phyloP scores from a whole-genome alignment of 2,888 invertebrate species.

The Terebella lapidaria region DNA sequence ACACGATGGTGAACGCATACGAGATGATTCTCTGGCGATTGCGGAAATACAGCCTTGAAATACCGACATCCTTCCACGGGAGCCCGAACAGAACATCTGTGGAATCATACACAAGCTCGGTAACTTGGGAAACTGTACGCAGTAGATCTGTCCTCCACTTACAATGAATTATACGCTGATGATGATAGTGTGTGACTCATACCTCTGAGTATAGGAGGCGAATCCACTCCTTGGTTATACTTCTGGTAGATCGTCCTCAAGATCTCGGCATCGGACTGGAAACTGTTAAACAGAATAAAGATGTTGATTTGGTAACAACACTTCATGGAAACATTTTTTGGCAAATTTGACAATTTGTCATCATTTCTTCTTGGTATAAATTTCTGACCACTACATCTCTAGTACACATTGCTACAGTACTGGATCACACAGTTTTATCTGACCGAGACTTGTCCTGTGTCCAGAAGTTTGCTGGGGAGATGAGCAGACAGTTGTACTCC shows the following conservation, averaged over 20 bases:
- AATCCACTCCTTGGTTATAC: constrained; percentile 38
- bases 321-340: background rate
- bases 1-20: constrained; percentile 82
- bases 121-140: no score
- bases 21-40: constrained; percentile 80
- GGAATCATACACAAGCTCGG: background rate
- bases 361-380: background rate
- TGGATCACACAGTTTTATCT: no score
- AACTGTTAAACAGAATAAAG: constrained; percentile 27
- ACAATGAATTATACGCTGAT: no score
- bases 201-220: constrained; percentile 43
- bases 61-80: constrained; percentile 81
- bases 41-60: constrained; percentile 80
- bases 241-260: constrained; percentile 39
- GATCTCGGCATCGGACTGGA: constrained; percentile 39
- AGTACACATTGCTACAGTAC: no score
- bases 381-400: no score
- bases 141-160: no score
- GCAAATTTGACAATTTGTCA: background rate
- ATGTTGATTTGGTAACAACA: background rate
- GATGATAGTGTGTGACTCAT: background rate
- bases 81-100: constrained; percentile 86
- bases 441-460: constrained; percentile 40
- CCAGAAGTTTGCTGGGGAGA: constrained; percentile 94
- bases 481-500: constrained; percentile 82